Percentiles rank a stretch among this genome's conserved stretches.
Conservation (phyloP, 2,797 vertebrate genomes). For the Hemitrygon akajei region DNA sequence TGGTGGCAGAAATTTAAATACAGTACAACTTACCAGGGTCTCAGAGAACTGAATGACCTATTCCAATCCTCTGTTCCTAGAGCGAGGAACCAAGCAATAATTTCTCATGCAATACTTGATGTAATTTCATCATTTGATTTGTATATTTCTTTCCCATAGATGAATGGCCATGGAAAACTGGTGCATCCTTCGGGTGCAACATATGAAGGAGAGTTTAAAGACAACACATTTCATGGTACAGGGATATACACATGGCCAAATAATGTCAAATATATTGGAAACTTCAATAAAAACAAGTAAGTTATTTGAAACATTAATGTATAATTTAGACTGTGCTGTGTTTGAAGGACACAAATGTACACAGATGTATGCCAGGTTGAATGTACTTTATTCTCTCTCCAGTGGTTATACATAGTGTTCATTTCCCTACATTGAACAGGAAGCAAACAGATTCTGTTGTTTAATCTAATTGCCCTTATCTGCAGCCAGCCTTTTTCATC, state of each 20-base stretch:
- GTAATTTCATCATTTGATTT: not conserved
- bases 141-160: conserved; percentile 52
- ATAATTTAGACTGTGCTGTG: not conserved
- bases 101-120: not conserved
- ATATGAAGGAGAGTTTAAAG: conserved; percentile 75
- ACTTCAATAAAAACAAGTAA: conserved; percentile 71
- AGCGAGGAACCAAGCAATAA: not conserved
- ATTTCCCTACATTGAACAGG: not conserved
- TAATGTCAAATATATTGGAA: conserved; percentile 64
- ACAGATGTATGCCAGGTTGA: not conserved
- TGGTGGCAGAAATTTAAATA: not conserved
- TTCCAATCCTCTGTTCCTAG: not conserved
- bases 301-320: conserved; percentile 22
- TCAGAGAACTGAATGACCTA: not conserved
- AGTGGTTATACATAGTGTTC: not conserved
- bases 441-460: not conserved
- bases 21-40: not conserved
- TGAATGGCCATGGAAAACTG: conserved; percentile 69
- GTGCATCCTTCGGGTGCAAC: conserved; percentile 69
- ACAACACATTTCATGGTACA: conserved; percentile 71
- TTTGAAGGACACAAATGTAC: not conserved
- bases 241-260: conserved; percentile 71
- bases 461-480: not conserved
- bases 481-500: not conserved
- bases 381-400: not conserved